phyloP scores from a whole-genome alignment of 92 coral and sea anemone species.

The Epizoanthus stellaris region DNA sequence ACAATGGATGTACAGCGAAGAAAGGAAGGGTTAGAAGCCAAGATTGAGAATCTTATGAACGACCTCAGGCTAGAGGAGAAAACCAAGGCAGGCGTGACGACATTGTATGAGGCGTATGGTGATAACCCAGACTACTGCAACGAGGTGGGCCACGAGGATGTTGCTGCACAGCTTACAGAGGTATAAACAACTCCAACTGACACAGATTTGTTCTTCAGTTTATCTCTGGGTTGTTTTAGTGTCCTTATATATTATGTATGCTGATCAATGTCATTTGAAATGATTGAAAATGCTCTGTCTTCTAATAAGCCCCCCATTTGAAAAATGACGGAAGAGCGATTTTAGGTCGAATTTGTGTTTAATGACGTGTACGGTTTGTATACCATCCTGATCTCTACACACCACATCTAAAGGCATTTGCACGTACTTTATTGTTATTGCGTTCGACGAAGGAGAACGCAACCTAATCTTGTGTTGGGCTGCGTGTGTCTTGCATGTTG shows the following conservation, averaged over 20 bases:
- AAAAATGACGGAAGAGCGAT: too few relatives aligned
- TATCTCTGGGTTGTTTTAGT: too few relatives aligned
- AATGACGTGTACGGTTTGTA: too few relatives aligned
- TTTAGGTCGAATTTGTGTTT: too few relatives aligned
- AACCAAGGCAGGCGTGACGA: conserved; percentile 86
- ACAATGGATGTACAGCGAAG: conserved; percentile 85
- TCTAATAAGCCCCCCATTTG: too few relatives aligned
- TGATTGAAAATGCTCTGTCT: too few relatives aligned
- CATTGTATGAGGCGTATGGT: conserved; percentile 83
- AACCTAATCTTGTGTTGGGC: too few relatives aligned
- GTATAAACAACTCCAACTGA: conserved; percentile 33
- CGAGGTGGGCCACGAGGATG: conserved; percentile 93
- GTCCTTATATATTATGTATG: too few relatives aligned
- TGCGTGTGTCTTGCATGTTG: too few relatives aligned
- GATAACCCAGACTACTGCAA: conserved; percentile 86
- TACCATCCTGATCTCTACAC: background rate
- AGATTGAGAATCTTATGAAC: conserved; percentile 71
- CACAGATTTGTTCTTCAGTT: background rate
- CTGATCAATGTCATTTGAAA: too few relatives aligned
- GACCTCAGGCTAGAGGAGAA: conserved; percentile 85
- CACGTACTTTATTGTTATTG: too few relatives aligned
- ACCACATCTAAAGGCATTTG: background rate
- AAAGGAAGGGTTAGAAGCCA: conserved; percentile 75
- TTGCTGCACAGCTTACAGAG: conserved; percentile 86
- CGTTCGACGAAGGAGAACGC: background rate